Evolutionary conservation across 2,113 vertebrate genomes (phyloP).

Genomic region (Sylvietta virens): DNA sequence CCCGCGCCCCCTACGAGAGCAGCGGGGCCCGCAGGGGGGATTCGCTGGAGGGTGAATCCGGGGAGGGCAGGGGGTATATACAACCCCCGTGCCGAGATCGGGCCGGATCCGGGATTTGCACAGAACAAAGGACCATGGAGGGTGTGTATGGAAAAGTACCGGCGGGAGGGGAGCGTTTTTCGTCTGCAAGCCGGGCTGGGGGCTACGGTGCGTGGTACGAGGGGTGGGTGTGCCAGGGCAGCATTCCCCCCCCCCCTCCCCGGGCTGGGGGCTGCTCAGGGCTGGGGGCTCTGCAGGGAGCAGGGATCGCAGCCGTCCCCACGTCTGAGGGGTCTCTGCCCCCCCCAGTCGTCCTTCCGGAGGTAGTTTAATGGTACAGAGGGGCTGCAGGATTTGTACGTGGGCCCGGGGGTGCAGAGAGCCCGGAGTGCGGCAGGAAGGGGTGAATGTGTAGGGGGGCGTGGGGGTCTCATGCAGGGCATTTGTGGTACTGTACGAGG

Average conservation of each 20-base stretch:
- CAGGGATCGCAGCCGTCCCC: neutral
- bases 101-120: neutral
- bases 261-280: neutral
- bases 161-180: neutral
- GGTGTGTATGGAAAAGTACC: neutral
- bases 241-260: accelerated
- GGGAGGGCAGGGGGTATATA: neutral
- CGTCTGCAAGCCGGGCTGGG: neutral
- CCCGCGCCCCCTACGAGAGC: neutral
- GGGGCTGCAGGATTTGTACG: neutral
- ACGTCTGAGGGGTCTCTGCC: neutral
- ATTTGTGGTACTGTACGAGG: neutral
- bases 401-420: neutral
- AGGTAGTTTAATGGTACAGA: neutral
- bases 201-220: neutral
- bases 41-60: neutral
- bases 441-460: neutral
- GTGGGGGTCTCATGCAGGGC: neutral
- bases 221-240: neutral
- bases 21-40: neutral
- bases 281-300: neutral
- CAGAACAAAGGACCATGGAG: neutral
- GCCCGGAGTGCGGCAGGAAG: neutral
- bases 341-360: neutral
- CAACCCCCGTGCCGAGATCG: neutral